Base-by-base conservation (phyloP, 2,888 invertebrate species). In the Mylabris sibirica region DNA sequence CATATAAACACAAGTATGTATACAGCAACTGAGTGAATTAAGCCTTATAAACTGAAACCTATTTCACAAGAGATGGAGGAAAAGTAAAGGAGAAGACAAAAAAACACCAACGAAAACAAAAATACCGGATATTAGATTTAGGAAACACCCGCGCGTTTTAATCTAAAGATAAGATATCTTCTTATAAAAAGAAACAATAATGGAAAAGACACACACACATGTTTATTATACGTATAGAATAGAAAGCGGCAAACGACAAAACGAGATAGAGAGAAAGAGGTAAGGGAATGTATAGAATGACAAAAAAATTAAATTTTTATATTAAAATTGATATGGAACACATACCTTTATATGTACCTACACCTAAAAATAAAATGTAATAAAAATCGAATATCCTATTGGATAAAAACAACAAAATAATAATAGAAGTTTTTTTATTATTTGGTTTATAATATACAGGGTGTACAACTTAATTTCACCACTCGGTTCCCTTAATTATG, bases 111-210 rank as follows among this genome's bases (percentile, higher is more conserved):
- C n/a, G 17, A 30, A 38, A 35, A 66, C 34, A 66, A 66, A 61
- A 66, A 66, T 66, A 61, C 66, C 66, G 66, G 66, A 66, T 61
- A 66, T 66, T 66, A 61, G 61, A 66, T 66, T 60, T 66, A 41
- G 53, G 61, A 66, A 66, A 61, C 66, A 66, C 61, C 66, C 49
- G 66, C 60, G 44, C 60, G 34, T 22, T 66, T 66, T 66, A 63
- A 65, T 65, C 65, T 60, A 38, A 6, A 35, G 65, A 60, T 65
- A 65, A 65, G 65, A 65, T 65, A 49, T 65, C 65, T 24, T 65
- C 14, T 60, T 62, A 62, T 34, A 62, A 12, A 30, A 41, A 41
- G 44, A 62, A 57, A 57, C 22, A 62, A 62, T 62, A 35, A 62
- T 62, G 24, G 35, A 35, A 44, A 62, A 44, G 20, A 62, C n/a